Percentiles rank a stretch among this genome's conserved stretches.
These are phyloP conservation scores for Tokudaia tokunoshimensis DNA, from an alignment of 2,797 vertebrate genomes.

Conservation along the genomic window DNA sequence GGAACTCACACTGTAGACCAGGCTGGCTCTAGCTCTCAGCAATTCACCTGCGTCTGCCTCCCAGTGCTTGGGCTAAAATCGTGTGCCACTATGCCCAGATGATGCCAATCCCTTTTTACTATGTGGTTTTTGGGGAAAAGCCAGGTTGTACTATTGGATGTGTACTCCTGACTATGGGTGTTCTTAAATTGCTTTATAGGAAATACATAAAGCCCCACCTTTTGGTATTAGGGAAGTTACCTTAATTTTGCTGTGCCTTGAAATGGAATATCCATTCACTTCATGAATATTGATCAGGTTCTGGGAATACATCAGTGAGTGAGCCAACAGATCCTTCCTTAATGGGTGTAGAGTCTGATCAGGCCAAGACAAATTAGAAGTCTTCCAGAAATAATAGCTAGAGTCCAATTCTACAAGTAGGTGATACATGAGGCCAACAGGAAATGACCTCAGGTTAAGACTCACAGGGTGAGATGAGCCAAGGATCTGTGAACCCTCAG, in stretches of 20 bases:
- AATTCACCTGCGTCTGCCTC: not conserved
- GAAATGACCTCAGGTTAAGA: constrained; percentile 70
- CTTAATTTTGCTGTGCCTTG: constrained; percentile 22
- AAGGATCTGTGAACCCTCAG: constrained; percentile 36
- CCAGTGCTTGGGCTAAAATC: not conserved
- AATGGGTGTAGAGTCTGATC: not conserved
- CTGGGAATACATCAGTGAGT: not conserved
- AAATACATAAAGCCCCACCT: not conserved
- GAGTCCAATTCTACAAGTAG: constrained; percentile 15
- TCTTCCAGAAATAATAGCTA: constrained; percentile 61
- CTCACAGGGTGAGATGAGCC: constrained; percentile 49
- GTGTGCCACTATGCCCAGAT: not conserved
- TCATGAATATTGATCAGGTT: constrained; percentile 37
- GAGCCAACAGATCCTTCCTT: constrained; percentile 33
- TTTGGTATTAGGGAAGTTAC: not conserved
- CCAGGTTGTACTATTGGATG: not conserved
- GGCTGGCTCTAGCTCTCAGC: not conserved
- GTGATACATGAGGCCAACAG: constrained; percentile 48
- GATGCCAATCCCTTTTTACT: not conserved
- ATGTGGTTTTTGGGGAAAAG: not conserved
- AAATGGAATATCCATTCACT: not conserved
- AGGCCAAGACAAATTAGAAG: constrained; percentile 38
- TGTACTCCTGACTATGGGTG: not conserved
- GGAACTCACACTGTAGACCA: not conserved
- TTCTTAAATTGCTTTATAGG: not conserved